Base-by-base conservation (phyloP, 2,888 invertebrate species). In the Eristalis pertinax region DNA sequence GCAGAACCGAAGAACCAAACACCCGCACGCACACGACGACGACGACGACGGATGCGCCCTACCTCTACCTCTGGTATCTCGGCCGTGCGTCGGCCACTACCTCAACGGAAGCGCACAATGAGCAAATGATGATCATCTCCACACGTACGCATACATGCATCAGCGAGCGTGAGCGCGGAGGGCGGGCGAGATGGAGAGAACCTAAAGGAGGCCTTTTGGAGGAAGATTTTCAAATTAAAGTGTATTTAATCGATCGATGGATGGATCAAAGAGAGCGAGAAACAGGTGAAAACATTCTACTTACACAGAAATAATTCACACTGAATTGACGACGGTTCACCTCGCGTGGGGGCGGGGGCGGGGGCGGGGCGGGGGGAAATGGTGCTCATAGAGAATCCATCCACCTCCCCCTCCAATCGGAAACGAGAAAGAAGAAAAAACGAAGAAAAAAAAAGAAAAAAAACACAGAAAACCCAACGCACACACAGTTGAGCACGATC, bases 231-330 rank as follows among this genome's bases (percentile, higher is more conserved):
- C 65, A 64, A 76, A 72, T 72, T 75, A 72, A 87, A 76, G 74
- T 75, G 79, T 79, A 79, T 83, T 72, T 72, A 75, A 75, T 83
- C 75, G 82, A 78, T 83, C 72, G 69, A 43, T 73, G 38, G 68
- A 75, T 75, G 83, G 83, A 87, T 87, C 83, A 87, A 87, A 87
- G 86, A 78, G 83, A 86, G 83, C 78, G 63, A 74, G 86, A 79
- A 82, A 75, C 78, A 86, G 86, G 83, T 87, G 75, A 74, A 82
- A 75, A 75, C 73, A 50, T 69, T 73, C 19, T 64, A 75, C 86
- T 79, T 72, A 79, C 74, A 83, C 79, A 84, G 65, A 79, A 83
- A 86, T 83, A 77, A 81, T 78, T 78, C 65, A 82, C 74, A 82
- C 41, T 43, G 43, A 68, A 78, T 72, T 41, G 78, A 74, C 32